Evolutionary conservation across 2,113 vertebrate species (phyloP).

Genomic region (Glareola pratincola): DNA sequence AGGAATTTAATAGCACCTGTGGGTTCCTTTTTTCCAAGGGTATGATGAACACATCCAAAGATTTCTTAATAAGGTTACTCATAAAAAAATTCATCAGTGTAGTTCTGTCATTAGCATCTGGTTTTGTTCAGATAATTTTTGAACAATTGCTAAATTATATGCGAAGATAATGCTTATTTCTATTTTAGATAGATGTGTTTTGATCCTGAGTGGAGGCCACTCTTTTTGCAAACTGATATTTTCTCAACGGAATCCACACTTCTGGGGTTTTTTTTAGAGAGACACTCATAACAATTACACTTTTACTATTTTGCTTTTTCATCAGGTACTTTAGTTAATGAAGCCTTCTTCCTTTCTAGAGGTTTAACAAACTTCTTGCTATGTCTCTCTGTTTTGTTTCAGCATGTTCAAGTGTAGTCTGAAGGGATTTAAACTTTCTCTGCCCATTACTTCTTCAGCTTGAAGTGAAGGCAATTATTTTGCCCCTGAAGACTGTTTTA

Average conservation of each 20-base stretch:
- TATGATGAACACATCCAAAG: background rate
- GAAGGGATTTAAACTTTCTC: background rate
- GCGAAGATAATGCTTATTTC: background rate
- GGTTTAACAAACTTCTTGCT: background rate
- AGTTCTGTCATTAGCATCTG: background rate
- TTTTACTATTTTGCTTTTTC: background rate
- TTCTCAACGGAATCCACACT: background rate
- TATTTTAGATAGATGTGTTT: background rate
- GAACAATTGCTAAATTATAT: background rate
- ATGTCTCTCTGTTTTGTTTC: background rate
- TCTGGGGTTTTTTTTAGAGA: background rate
- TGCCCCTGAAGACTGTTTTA: background rate
- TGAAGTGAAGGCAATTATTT: constrained; percentile 28
- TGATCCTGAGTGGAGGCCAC: background rate
- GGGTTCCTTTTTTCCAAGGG: background rate
- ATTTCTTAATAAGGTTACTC: background rate
- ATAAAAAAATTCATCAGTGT: background rate
- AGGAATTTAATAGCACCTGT: background rate
- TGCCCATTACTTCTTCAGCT: background rate
- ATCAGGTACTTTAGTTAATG: background rate
- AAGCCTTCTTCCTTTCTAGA: background rate
- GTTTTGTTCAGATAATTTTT: background rate
- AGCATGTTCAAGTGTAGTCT: background rate
- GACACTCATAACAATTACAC: background rate
- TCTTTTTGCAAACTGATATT: background rate